Conservation (phyloP, 2,113 vertebrate species). For the Apistogramma diplotaenia region DNA sequence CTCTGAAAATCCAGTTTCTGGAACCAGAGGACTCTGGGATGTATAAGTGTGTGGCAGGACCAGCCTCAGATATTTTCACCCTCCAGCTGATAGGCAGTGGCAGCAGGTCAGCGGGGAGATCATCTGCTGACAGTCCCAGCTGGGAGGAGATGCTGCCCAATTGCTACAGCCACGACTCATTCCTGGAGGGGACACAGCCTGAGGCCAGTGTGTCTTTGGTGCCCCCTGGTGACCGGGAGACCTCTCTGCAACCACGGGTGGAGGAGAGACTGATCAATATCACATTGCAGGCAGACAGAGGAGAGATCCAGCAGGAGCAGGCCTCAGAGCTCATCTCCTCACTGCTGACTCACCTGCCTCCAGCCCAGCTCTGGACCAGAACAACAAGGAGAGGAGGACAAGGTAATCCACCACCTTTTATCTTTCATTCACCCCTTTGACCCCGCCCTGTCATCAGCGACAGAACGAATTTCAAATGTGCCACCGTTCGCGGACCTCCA, state of each 20-base stretch:
- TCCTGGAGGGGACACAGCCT: fast-evolving
- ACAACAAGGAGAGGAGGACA: conserved; percentile 44
- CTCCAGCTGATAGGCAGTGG: conserved; percentile 86
- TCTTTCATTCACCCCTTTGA: not conserved
- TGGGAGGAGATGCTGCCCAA: not conserved
- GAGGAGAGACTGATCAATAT: conserved; percentile 83
- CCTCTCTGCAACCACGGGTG: conserved; percentile 57
- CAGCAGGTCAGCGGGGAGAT: conserved; percentile 74
- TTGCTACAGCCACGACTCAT: not conserved
- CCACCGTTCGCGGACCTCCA: too few species aligned
- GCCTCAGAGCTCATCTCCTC: conserved; percentile 83
- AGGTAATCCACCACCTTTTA: conserved; percentile 15
- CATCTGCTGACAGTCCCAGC: not conserved
- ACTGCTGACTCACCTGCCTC: conserved; percentile 76
- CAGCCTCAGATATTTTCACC: conserved; percentile 77
- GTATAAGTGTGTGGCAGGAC: conserved; percentile 84
- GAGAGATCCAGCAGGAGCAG: conserved; percentile 79
- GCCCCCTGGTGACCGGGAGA: conserved; percentile 33
- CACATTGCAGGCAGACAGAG: conserved; percentile 80
- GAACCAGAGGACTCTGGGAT: conserved; percentile 77
- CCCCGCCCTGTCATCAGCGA: too few species aligned
- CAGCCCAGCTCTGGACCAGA: conserved; percentile 66
- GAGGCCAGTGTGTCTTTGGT: conserved; percentile 20
- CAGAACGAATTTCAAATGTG: too few species aligned
- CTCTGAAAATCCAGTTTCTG: conserved; percentile 84